phyloP scores from a whole-genome alignment of 2,797 vertebrate species.

The Rhyacichthys aspro region DNA sequence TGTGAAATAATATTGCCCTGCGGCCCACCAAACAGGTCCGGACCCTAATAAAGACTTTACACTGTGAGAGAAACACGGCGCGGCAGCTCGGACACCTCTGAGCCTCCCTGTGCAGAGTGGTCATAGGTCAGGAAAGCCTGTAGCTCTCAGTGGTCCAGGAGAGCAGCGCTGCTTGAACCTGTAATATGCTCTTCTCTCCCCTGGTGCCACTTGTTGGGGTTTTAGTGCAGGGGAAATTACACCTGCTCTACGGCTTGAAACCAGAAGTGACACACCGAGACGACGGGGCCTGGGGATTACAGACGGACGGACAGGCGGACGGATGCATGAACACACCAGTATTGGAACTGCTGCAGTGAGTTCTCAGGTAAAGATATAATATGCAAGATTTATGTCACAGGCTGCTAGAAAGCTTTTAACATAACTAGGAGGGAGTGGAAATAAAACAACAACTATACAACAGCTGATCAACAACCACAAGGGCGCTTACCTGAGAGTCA shows the following conservation, averaged over 20 bases:
- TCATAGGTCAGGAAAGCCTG: slow-evolving; percentile 78
- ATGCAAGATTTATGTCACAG: no score
- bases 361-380: no score
- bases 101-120: slow-evolving; percentile 67
- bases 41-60: slow-evolving; percentile 82
- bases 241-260: slow-evolving; percentile 61
- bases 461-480: no score
- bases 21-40: slow-evolving; percentile 77
- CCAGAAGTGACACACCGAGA: slow-evolving; percentile 47
- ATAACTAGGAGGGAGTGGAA: no score
- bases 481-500: no score
- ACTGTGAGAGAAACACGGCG: slow-evolving; percentile 77
- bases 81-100: slow-evolving; percentile 76
- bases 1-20: slow-evolving; percentile 79
- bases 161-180: slow-evolving; percentile 86
- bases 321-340: slow-evolving; percentile 24
- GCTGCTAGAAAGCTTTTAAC: no score
- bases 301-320: slow-evolving; percentile 38
- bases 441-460: no score
- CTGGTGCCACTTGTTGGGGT: slow-evolving; percentile 80
- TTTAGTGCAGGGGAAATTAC: slow-evolving; percentile 81
- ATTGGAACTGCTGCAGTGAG: not conserved
- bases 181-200: slow-evolving; percentile 85
- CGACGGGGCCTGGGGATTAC: slow-evolving; percentile 39
- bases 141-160: slow-evolving; percentile 70